Percentiles rank a stretch among this genome's conserved stretches.
These are phyloP conservation scores for Mallotus villosus DNA, from an alignment of 2,797 vertebrate species.

Conservation along the genomic window DNA sequence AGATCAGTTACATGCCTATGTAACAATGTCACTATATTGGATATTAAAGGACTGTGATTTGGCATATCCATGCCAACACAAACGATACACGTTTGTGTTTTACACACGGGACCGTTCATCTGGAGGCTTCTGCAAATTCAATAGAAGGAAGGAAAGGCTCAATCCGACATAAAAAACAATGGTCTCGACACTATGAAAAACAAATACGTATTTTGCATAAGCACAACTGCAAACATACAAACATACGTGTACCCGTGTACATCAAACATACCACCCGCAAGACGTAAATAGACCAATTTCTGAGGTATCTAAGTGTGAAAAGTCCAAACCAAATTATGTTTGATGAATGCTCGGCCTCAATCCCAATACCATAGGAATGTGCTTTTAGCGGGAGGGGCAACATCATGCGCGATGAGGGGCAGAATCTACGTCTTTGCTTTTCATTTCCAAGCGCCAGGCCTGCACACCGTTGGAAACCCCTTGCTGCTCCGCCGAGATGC, in stretches of 20 bases:
- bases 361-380: not conserved
- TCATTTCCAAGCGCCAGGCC: too few species aligned
- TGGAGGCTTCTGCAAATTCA: too few species aligned
- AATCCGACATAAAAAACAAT: not conserved
- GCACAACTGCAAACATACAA: not conserved
- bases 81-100: too few species aligned
- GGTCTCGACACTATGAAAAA: not conserved
- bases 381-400: constrained; percentile 57
- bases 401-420: constrained; percentile 6
- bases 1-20: too few species aligned
- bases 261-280: too few species aligned
- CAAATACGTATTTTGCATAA: not conserved
- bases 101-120: too few species aligned
- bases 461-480: not conserved
- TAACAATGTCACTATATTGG: too few species aligned
- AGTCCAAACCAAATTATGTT: not conserved
- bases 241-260: not conserved
- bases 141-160: not conserved
- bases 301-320: not conserved
- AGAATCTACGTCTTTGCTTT: constrained; percentile 9
- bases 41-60: too few species aligned
- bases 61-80: too few species aligned
- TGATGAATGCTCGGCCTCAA: not conserved
- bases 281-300: not conserved
- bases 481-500: constrained; percentile 57